Base-by-base conservation (phyloP, 1,140 invertebrate species). In the Anastrepha obliqua region DNA sequence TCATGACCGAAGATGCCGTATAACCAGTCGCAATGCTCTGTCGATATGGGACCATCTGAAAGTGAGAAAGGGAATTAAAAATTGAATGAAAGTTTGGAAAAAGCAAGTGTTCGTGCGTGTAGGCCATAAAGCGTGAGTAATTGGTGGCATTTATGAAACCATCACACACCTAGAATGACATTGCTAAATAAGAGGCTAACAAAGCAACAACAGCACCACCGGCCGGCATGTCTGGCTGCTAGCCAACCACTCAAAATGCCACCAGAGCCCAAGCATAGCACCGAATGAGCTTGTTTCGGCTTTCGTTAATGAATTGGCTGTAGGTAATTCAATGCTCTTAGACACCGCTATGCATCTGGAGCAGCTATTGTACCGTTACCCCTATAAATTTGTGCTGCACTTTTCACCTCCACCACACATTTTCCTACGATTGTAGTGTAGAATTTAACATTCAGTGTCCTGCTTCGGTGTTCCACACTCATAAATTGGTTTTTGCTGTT, bases 1-100 rank as follows among this genome's bases (percentile, higher is more conserved):
- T 98, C 97, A 92, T 98, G 98, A 0, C 97, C 97, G 93, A 98
- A 98, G 89, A 98, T 98, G 42, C 98, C 98, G 91, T 98, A 98
- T 87, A 98, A 94, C 97, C 97, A 98, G 90, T 97, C 97, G 91
- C 98, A 98, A 91, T 98, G 97, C 88, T 98, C 97, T 0, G 96
- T 96, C 9, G 95, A 94, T 86, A 98, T 96, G 47, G 97, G 97
- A 17, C 97, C 95, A 93, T 98, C 97, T 67, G 86, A 85, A 20
- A 47, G 86, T 9, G 20, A 86, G 42, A 64, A 58, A 85, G 39
- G 11, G 8, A 67, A n/a, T 59, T 55, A 85, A 29, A 42, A 88
- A 20, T 39, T 8, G 65, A 64, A 88, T 55, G 85, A 42, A 51
- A 87, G n/a, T 74, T 51, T 42, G 42, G 6, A 17, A 47, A 39